phyloP scores from a whole-genome alignment of 2,113 vertebrate genomes.

The Chaetodon auriga region DNA sequence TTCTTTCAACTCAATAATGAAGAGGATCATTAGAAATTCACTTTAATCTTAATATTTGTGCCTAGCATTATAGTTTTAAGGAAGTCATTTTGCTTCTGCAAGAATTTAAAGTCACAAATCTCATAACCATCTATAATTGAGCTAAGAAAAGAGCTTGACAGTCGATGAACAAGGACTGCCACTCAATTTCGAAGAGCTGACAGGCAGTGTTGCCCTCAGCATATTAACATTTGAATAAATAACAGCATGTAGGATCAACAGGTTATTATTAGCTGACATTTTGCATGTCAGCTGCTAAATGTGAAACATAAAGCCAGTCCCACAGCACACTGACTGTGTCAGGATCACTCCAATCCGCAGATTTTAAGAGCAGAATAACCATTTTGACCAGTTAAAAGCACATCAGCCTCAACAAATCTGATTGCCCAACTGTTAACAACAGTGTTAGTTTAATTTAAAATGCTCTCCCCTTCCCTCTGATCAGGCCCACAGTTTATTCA shows the following conservation, averaged over 20 bases:
- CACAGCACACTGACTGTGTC: background rate
- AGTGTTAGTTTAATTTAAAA: constrained; percentile 39
- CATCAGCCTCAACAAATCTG: constrained; percentile 27
- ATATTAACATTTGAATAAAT: background rate
- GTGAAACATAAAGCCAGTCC: background rate
- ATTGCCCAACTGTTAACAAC: constrained; percentile 20
- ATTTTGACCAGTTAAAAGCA: constrained; percentile 34
- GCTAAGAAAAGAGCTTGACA: background rate
- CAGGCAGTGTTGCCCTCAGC: background rate
- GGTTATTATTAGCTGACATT: constrained; percentile 30
- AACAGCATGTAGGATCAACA: constrained; percentile 5
- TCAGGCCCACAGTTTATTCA: constrained; percentile 54
- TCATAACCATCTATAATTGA: background rate
- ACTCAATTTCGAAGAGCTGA: constrained; percentile 7
- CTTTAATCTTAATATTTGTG: background rate
- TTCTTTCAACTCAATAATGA: background rate
- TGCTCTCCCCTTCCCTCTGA: constrained; percentile 24
- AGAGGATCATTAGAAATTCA: background rate
- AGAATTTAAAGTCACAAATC: background rate
- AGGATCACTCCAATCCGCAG: background rate
- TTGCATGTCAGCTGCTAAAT: constrained; percentile 27
- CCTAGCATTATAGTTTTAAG: background rate
- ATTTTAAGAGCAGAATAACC: constrained; percentile 17
- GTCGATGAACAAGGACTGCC: constrained; percentile 6
- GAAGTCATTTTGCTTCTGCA: background rate